Percentiles rank a stretch among this genome's conserved stretches.
phyloP scores from a whole-genome alignment of 2,797 vertebrate species.

The Xiphorhynchus erythropygius region DNA sequence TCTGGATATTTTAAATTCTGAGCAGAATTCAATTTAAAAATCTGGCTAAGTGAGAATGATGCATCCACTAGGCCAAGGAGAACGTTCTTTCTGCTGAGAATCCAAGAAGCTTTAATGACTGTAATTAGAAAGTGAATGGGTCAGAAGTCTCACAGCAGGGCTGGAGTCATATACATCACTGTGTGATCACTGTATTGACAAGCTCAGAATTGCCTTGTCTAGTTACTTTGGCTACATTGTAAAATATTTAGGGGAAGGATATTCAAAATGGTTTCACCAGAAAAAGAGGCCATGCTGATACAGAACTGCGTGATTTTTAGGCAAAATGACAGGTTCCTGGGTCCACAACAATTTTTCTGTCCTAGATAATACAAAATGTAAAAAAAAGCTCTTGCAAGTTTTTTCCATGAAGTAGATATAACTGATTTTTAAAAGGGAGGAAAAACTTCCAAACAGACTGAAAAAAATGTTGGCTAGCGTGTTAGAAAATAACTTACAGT shows the following conservation, averaged over 20 bases:
- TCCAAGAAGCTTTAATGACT: background rate
- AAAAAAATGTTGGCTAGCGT: background rate
- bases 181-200: background rate
- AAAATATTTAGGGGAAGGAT: background rate
- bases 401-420: slow-evolving; percentile 39
- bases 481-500: slow-evolving; percentile 47
- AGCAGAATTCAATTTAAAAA: background rate
- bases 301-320: background rate
- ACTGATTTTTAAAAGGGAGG: background rate
- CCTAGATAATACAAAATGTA: slow-evolving; percentile 20
- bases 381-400: background rate
- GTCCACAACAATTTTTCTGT: slow-evolving; percentile 15
- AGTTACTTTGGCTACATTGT: slow-evolving; percentile 1
- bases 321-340: slow-evolving; percentile 9
- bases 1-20: background rate
- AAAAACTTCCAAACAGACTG: background rate
- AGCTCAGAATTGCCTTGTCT: background rate
- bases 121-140: background rate
- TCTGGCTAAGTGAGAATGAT: background rate
- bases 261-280: background rate
- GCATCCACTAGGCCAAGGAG: background rate
- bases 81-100: background rate
- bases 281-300: background rate
- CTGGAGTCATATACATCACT: background rate
- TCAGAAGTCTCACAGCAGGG: background rate